A percentile compares a stretch with the other conserved stretches of the same genome.
Evolutionary conservation across 64 coral and sea anemone species (phyloP).

Genomic region (Pocillopora verrucosa): DNA sequence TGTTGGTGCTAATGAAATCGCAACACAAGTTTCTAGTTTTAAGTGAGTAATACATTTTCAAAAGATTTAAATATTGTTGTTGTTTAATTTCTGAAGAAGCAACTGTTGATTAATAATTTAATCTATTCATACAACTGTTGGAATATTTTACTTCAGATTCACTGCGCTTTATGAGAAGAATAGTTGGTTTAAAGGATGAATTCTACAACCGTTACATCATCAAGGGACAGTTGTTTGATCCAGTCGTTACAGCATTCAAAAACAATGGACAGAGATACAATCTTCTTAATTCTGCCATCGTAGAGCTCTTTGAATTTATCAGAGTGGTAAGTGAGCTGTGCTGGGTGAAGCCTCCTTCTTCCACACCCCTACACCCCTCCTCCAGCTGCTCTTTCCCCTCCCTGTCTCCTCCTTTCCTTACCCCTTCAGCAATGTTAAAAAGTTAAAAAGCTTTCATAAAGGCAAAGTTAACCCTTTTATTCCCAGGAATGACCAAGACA

Average conservation of each 20-base stretch:
- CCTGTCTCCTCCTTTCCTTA: no score
- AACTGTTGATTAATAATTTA: neutral
- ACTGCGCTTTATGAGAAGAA: conserved; percentile 88
- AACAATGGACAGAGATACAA: conserved; percentile 96
- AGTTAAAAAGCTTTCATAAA: no score
- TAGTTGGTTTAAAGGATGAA: conserved; percentile 97
- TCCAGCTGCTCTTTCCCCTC: neutral
- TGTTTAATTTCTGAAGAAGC: neutral
- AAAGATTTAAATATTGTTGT: neutral
- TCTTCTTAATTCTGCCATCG: conserved; percentile 92
- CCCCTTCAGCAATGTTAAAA: no score
- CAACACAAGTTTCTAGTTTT: conserved; percentile 98
- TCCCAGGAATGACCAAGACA: no score
- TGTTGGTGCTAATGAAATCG: conserved; percentile 91
- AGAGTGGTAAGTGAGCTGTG: conserved; percentile 71
- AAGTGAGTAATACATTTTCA: conserved; percentile 59
- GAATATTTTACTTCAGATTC: conserved; percentile 61
- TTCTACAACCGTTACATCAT: conserved; percentile 99
- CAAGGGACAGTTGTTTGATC: conserved; percentile 95
- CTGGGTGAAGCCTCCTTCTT: neutral
- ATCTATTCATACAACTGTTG: neutral
- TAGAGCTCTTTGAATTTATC: conserved; percentile 98
- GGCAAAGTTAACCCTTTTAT: no score
- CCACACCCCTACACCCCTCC: no score
- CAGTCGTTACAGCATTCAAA: conserved; percentile 85